phyloP scores from a whole-genome alignment of 1,140 invertebrate genomes.

The Manduca sexta region DNA sequence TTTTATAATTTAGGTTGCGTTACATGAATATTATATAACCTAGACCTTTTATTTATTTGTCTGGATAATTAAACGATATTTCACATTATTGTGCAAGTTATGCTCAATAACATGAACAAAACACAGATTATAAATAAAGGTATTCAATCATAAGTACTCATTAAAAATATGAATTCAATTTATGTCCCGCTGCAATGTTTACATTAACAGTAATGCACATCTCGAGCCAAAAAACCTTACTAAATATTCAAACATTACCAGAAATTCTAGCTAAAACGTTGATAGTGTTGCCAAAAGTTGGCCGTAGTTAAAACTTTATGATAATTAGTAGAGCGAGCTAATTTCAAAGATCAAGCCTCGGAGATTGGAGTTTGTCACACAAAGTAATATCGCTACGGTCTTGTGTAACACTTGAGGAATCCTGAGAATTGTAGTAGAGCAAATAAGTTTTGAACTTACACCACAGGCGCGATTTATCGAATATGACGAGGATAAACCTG shows the following conservation, averaged over 20 bases:
- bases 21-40: too few species aligned
- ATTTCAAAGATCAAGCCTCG: slow-evolving; percentile 37
- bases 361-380: slow-evolving; percentile 26
- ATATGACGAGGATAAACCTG: not conserved
- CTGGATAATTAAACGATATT: too few species aligned
- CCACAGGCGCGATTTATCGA: not conserved
- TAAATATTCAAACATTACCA: slow-evolving; percentile 26
- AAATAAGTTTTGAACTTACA: slow-evolving; percentile 17
- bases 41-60: too few species aligned
- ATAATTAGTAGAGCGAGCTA: slow-evolving; percentile 41
- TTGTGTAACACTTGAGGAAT: slow-evolving; percentile 20
- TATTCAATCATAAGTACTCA: too few species aligned
- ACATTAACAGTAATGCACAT: slow-evolving; percentile 24
- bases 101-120: too few species aligned
- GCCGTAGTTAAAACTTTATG: slow-evolving; percentile 39
- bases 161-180: slow-evolving; percentile 3
- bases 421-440: slow-evolving; percentile 13
- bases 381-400: slow-evolving; percentile 15
- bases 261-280: slow-evolving; percentile 31
- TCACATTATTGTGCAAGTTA: too few species aligned
- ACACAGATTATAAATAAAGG: too few species aligned
- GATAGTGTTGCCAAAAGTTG: slow-evolving; percentile 46
- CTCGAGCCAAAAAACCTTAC: slow-evolving; percentile 27
- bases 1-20: not conserved
- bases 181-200: too few species aligned